phyloP scores from a whole-genome alignment of 2,797 vertebrate genomes.

The Tachyglossus aculeatus region DNA sequence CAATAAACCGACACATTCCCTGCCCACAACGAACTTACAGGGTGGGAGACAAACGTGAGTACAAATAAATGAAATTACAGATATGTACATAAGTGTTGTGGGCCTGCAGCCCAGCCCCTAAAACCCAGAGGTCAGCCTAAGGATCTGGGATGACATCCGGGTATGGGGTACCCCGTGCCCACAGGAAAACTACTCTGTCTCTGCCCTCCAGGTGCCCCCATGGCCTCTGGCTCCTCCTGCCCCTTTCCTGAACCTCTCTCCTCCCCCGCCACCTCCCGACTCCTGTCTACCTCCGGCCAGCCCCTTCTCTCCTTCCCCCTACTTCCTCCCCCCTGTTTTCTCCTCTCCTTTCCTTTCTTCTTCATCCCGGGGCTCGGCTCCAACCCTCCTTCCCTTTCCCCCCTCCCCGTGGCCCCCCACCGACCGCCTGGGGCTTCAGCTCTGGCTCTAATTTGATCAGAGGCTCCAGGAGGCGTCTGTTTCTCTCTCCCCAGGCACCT shows the following conservation, averaged over 20 bases:
- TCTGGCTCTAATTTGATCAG: neutral
- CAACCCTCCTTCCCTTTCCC: neutral
- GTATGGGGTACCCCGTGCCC: neutral
- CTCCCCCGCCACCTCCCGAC: neutral
- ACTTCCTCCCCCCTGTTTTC: neutral
- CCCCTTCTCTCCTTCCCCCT: neutral
- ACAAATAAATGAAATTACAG: too few relatives aligned
- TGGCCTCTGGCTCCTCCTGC: conserved; percentile 13
- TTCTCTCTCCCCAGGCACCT: neutral
- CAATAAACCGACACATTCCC: too few relatives aligned
- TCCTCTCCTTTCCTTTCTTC: neutral
- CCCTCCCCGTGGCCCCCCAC: too few relatives aligned
- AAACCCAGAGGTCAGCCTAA: neutral
- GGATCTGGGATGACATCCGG: neutral
- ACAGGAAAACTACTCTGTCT: neutral
- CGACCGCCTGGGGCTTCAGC: neutral
- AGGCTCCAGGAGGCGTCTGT: neutral
- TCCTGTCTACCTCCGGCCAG: neutral
- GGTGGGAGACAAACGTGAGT: too few relatives aligned
- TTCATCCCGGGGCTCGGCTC: neutral
- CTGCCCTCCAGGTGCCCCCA: conserved; percentile 14
- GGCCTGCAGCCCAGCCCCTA: neutral
- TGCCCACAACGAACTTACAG: too few relatives aligned
- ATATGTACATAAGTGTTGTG: too few relatives aligned
- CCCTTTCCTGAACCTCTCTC: conserved; percentile 9